Conservation (phyloP, 2,113 vertebrate species). For the Nyctereutes procyonoides region DNA sequence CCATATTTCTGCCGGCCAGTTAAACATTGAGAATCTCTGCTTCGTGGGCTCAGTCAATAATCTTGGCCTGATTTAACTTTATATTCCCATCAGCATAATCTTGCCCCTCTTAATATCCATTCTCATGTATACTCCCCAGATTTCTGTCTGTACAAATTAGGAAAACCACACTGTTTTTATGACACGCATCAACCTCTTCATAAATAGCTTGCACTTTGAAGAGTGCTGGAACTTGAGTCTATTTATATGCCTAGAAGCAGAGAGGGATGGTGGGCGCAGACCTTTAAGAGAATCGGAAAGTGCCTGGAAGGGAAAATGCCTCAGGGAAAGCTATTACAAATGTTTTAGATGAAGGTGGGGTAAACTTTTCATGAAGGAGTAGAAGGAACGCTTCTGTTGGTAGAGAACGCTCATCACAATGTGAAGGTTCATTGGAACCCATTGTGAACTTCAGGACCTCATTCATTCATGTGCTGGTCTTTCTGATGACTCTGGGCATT, state of each 20-base stretch:
- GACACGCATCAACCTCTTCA: neutral
- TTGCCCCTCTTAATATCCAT: neutral
- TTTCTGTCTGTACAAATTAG: neutral
- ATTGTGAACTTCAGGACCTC: neutral
- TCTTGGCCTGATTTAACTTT: neutral
- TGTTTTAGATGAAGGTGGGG: neutral
- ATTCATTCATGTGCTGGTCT: neutral
- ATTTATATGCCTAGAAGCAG: neutral
- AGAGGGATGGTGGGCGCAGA: neutral
- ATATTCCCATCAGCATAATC: neutral
- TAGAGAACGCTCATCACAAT: neutral
- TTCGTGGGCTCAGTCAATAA: neutral
- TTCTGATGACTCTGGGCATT: neutral
- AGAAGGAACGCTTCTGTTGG: neutral
- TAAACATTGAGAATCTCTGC: neutral
- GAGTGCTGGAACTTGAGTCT: neutral
- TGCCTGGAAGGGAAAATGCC: neutral
- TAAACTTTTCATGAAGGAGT: neutral
- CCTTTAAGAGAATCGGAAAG: neutral
- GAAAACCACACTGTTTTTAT: neutral
- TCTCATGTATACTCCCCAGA: neutral
- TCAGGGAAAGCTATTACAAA: neutral
- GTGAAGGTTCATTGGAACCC: neutral
- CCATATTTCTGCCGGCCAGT: neutral
- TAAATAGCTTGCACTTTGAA: neutral